These are phyloP conservation scores for Bombus vancouverensis DNA, from an alignment of 1,140 invertebrate species.

Conservation along the genomic window DNA sequence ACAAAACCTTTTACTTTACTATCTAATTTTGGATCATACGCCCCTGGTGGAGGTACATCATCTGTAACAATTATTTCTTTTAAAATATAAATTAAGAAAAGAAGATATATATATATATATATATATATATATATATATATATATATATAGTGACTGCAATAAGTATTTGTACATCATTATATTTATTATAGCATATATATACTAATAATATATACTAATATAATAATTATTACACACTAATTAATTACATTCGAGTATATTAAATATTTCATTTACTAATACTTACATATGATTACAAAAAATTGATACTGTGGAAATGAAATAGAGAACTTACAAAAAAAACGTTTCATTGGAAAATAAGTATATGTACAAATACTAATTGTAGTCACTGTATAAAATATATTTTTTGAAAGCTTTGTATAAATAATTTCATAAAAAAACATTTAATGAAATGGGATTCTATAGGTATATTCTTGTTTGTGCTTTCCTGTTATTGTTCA, in stretches of 20 bases:
- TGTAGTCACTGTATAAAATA: too few relatives aligned
- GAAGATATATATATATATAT: neutral
- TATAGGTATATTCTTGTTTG: neutral
- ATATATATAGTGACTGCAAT: neutral
- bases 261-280: too few relatives aligned
- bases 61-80: conserved; percentile 62
- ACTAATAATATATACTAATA: too few relatives aligned
- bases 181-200: too few relatives aligned
- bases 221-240: too few relatives aligned
- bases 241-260: too few relatives aligned
- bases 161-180: too few relatives aligned
- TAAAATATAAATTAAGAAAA: neutral
- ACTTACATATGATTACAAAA: too few relatives aligned
- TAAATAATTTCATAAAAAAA: neutral
- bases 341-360: too few relatives aligned
- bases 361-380: too few relatives aligned
- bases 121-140: neutral
- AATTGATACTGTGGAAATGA: too few relatives aligned
- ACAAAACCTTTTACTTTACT: conserved; percentile 74
- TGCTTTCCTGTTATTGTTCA: conserved; percentile 2
- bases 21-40: conserved; percentile 80
- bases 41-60: conserved; percentile 78
- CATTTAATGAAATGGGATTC: neutral
- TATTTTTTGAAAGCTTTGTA: neutral
- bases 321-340: too few relatives aligned